These are phyloP conservation scores for Xyrichtys novacula DNA, from an alignment of 2,797 vertebrate species.

Conservation along the genomic window DNA sequence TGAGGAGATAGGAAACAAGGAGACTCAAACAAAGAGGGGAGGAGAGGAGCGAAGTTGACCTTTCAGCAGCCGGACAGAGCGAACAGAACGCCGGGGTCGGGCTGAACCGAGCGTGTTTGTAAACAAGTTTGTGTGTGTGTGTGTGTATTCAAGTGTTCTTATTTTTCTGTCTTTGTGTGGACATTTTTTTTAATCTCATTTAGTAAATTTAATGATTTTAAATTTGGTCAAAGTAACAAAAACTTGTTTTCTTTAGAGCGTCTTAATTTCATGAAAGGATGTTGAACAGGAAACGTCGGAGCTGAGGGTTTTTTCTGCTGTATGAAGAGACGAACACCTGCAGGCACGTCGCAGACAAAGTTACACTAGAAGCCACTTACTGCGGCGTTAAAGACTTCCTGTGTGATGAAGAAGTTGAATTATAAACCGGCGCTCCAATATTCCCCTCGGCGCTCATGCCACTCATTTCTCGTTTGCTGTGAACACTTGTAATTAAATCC, in stretches of 20 bases:
- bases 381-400: too few species aligned
- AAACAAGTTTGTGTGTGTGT: constrained; percentile 4
- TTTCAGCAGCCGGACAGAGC: constrained; percentile 1
- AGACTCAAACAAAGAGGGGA: background rate
- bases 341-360: too few species aligned
- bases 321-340: too few species aligned
- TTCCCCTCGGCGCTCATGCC: background rate
- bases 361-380: too few species aligned
- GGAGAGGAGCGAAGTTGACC: constrained; percentile 2
- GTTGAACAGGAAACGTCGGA: too few species aligned
- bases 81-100: constrained; percentile 29
- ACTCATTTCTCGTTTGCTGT: background rate
- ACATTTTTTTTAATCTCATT: background rate
- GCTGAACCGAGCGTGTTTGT: constrained; percentile 9
- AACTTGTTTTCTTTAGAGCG: too few species aligned
- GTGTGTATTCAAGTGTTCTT: background rate
- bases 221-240: too few species aligned
- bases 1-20: background rate
- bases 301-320: too few species aligned
- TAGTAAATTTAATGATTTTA: too few species aligned
- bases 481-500: background rate
- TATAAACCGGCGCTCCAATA: background rate
- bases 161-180: background rate
- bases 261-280: too few species aligned
- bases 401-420: too few species aligned